A percentile compares a stretch with the other conserved stretches of the same genome.
These are phyloP conservation scores for Cyprinella venusta DNA, from an alignment of 2,797 vertebrate genomes.

Conservation along the genomic window DNA sequence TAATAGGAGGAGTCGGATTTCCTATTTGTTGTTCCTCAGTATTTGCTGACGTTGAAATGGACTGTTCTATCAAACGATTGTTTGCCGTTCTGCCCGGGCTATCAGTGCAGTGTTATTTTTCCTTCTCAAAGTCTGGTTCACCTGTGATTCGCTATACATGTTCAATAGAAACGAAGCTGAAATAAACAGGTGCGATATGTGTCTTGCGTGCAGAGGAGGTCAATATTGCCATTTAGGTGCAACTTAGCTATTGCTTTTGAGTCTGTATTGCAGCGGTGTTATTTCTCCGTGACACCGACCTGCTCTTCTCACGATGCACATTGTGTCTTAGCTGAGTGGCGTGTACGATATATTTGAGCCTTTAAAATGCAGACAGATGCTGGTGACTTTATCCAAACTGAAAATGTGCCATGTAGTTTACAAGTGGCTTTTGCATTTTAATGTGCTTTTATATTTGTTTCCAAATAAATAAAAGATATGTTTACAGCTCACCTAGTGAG, in stretches of 20 bases:
- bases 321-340: conserved; percentile 50
- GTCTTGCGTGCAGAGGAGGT: conserved; percentile 50
- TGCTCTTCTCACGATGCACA: conserved; percentile 55
- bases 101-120: conserved; percentile 55
- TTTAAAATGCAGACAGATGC: conserved; percentile 52
- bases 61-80: conserved; percentile 50
- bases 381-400: conserved; percentile 50
- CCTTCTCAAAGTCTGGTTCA: conserved; percentile 53
- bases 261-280: conserved; percentile 46
- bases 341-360: conserved; percentile 39
- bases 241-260: conserved; percentile 54
- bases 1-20: conserved; percentile 54
- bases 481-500: conserved; percentile 51
- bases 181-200: conserved; percentile 54
- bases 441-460: conserved; percentile 65
- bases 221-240: conserved; percentile 57
- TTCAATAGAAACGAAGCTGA: conserved; percentile 52
- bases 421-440: conserved; percentile 61
- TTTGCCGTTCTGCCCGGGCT: conserved; percentile 47
- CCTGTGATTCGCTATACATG: conserved; percentile 57
- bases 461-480: conserved; percentile 59
- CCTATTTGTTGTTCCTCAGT: conserved; percentile 53
- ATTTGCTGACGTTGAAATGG: conserved; percentile 54
- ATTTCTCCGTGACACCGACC: conserved; percentile 46
- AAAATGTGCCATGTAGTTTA: conserved; percentile 61